Base-by-base conservation (phyloP, 1,140 invertebrate genomes). In the Spodoptera frugiperda region DNA sequence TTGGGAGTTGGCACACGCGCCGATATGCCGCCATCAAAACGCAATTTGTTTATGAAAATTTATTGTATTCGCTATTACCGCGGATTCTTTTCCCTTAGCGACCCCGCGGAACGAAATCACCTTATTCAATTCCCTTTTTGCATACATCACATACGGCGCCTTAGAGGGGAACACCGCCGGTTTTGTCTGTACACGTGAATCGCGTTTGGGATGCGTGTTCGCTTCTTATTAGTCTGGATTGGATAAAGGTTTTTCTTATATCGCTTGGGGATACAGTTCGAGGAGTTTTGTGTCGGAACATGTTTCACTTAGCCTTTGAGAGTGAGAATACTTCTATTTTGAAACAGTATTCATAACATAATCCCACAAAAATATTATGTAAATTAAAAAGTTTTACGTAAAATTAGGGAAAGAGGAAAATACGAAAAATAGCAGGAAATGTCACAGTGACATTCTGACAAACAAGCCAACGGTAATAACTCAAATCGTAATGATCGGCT, bases 1-100 rank as follows among this genome's bases (percentile, higher is more conserved):
- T 94, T 91, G 91, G 89, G 83, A 91, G 87, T 90, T 84, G 80
- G 83, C 84, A 82, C 90, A 89, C 92, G 87, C 87, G 83, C 86
- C 88, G 89, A 93, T 93, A 89, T 87, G 84, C 89, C 90, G 87
- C 90, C 91, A 94, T 94, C 92, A 94, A 94, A 94, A 86, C 86
- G 90, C 92, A 92, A 94, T 94, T 94, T 94, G 92, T 94, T 94
- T 94, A 94, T 94, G 92, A 94, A 94, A 94, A 94, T 94, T 94
- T 94, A 94, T 94, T 93, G 92, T 93, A 94, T 94, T 94, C 87
- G 89, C 92, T 91, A 93, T 94, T 93, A 94, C 91, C 88, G 83
- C 76, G 87, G 86, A 91, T 94, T 93, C 89, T 92, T 93, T 91
- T 93, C 91, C 91, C 90, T 79, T 88, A 91, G 91, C 91, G 90